phyloP scores from a whole-genome alignment of 2,888 invertebrate species.

The Rhagophthalmus giganteus region DNA sequence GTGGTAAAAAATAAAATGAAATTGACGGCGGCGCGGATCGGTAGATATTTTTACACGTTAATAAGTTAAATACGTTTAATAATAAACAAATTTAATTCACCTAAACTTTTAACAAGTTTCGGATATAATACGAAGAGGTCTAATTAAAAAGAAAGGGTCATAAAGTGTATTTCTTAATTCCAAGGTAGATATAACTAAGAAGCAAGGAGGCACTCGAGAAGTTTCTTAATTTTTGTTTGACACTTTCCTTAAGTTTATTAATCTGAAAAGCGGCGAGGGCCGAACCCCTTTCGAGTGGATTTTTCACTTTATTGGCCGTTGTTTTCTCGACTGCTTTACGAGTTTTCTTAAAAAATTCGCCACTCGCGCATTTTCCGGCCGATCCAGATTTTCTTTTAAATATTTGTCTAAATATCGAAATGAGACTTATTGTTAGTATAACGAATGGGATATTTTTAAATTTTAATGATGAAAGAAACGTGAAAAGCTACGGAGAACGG shows the following conservation, averaged over 20 bases:
- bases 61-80: no score
- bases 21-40: no score
- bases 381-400: not conserved
- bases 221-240: slow-evolving; percentile 47
- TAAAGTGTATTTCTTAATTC: slow-evolving; percentile 25
- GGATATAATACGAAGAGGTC: slow-evolving; percentile 11
- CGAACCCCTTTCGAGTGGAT: slow-evolving; percentile 16
- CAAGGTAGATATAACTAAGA: slow-evolving; percentile 21
- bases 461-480: slow-evolving; percentile 13
- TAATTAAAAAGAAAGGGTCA: slow-evolving; percentile 23
- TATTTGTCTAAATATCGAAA: no score
- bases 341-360: slow-evolving; percentile 39
- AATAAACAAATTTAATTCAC: no score
- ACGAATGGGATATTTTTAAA: slow-evolving; percentile 5
- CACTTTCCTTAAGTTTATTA: slow-evolving; percentile 46
- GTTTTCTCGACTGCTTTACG: slow-evolving; percentile 39
- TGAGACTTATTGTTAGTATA: no score
- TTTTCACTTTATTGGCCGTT: slow-evolving; percentile 27
- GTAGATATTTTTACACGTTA: no score
- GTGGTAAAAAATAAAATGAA: no score
- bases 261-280: slow-evolving; percentile 35
- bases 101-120: slow-evolving; percentile 11
- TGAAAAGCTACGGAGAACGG: slow-evolving; percentile 15
- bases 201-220: slow-evolving; percentile 33
- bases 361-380: no score